Percentiles rank a stretch among this genome's conserved stretches.
phyloP scores from a whole-genome alignment of 2,797 vertebrate genomes.

The Tragelaphus eurycerus region DNA sequence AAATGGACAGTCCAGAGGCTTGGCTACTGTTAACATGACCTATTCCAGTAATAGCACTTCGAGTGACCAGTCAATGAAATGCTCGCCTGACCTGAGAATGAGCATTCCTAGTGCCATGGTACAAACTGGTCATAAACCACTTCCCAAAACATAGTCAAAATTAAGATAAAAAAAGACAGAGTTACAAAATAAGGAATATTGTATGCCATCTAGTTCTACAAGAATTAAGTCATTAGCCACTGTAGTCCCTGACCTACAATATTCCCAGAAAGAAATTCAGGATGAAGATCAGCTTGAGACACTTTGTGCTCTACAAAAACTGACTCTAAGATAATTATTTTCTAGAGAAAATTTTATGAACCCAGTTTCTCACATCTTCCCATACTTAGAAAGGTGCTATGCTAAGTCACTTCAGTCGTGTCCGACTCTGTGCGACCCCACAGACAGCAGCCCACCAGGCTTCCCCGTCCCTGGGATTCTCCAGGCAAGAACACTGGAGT shows the following conservation, averaged over 20 bases:
- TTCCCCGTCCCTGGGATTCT: no score
- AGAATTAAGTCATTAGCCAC: neutral
- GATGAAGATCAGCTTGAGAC: neutral
- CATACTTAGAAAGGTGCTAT: neutral
- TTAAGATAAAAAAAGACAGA: neutral
- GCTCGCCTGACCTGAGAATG: neutral
- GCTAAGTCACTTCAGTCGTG: no score
- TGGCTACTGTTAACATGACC: no score
- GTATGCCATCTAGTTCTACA: neutral
- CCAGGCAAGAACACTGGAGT: no score
- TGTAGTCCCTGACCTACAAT: neutral
- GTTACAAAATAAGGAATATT: neutral
- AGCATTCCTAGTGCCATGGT: neutral
- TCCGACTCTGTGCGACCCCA: no score
- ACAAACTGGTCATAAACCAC: neutral
- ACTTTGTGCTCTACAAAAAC: neutral
- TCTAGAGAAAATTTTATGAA: neutral
- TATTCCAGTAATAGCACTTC: neutral
- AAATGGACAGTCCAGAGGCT: no score
- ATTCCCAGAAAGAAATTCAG: neutral
- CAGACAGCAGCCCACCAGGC: no score
- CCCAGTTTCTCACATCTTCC: neutral
- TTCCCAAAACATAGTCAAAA: neutral
- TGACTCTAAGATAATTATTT: neutral
- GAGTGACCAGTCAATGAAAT: neutral